Conservation (phyloP, 2,113 vertebrate species). For the Entomyzon cyanotis region DNA sequence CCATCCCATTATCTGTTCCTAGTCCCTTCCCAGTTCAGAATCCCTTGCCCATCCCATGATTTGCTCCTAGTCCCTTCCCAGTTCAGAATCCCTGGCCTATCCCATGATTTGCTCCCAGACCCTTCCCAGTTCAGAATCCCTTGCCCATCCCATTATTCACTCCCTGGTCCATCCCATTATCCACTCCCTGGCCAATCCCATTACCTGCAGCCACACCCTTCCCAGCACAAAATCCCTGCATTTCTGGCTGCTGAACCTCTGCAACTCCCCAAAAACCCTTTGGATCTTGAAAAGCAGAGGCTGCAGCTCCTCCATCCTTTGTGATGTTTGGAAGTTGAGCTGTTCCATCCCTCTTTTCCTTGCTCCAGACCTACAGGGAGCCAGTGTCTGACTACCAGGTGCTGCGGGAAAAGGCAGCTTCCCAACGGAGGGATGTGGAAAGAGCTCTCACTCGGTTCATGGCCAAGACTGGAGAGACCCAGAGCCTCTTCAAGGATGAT, state of each 20-base stretch:
- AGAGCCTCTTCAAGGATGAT: conserved; percentile 96
- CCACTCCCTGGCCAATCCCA: too few species aligned
- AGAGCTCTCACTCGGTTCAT: conserved; percentile 96
- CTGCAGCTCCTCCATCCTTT: neutral
- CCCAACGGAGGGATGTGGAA: conserved; percentile 92
- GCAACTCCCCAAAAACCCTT: neutral
- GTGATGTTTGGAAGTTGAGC: rapidly evolving
- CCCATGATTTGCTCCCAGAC: too few species aligned
- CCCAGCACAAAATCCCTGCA: neutral
- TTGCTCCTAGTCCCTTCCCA: too few species aligned
- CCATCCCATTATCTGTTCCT: too few species aligned
- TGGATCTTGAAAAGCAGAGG: rapidly evolving
- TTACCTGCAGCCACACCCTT: too few species aligned
- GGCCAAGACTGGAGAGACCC: conserved; percentile 96
- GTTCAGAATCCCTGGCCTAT: too few species aligned
- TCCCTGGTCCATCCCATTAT: too few species aligned
- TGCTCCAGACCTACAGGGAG: conserved; percentile 88
- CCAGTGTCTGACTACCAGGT: conserved; percentile 94
- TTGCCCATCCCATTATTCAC: too few species aligned
- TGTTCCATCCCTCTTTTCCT: neutral
- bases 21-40: too few species aligned
- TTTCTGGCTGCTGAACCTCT: neutral
- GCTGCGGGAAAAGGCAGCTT: conserved; percentile 92
- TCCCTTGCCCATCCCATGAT: too few species aligned
- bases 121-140: too few species aligned